Evolutionary conservation across 2,113 vertebrate species (phyloP).

Genomic region (Amphiprion ocellaris): DNA sequence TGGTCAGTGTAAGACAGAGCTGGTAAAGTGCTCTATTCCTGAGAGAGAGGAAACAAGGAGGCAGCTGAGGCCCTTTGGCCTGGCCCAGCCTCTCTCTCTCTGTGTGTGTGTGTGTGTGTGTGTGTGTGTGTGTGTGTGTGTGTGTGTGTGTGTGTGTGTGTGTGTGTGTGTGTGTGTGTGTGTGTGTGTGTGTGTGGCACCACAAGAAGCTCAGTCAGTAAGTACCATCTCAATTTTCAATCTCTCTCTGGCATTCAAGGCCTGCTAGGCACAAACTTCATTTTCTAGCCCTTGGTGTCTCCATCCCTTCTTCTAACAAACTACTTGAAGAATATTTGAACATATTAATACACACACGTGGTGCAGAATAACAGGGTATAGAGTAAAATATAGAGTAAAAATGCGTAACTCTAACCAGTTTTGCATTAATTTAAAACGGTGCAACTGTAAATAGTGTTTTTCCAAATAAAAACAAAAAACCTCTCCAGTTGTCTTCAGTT

Average conservation of each 20-base stretch:
- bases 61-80: constrained; percentile 24
- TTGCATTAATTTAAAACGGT: background rate
- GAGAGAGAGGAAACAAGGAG: constrained; percentile 10
- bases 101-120: no score
- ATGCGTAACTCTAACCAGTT: no score
- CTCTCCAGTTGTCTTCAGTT: background rate
- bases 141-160: no score
- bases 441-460: background rate
- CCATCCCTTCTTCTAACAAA: background rate
- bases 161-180: background rate
- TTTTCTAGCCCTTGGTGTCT: background rate
- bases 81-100: constrained; percentile 2
- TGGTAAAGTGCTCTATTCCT: constrained; percentile 15
- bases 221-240: background rate
- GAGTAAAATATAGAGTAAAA: no score
- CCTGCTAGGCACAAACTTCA: background rate
- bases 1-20: constrained; percentile 13
- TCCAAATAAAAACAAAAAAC: background rate
- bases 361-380: no score
- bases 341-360: background rate
- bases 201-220: background rate
- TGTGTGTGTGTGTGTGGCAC: background rate
- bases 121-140: no score
- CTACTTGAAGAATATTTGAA: background rate
- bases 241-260: background rate